A percentile compares a stretch with the other conserved stretches of the same genome.
These are phyloP conservation scores for Lutra lutra DNA, from an alignment of 2,797 vertebrate genomes.

Conservation along the genomic window DNA sequence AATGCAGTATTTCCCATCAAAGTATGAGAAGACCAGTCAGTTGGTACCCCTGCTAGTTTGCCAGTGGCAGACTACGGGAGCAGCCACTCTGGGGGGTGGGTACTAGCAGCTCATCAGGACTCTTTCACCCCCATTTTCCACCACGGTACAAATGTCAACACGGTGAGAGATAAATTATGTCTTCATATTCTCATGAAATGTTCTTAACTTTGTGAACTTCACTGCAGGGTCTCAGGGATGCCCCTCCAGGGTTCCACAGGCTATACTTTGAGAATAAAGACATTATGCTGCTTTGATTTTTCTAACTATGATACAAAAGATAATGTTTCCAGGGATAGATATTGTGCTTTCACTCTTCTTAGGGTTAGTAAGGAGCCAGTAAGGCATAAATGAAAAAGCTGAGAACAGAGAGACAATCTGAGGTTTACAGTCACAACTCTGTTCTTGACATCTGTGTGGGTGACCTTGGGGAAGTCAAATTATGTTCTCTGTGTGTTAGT, in stretches of 20 bases:
- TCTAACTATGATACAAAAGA: background rate
- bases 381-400: background rate
- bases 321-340: background rate
- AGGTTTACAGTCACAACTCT: background rate
- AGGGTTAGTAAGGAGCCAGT: background rate
- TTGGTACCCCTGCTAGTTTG: accelerated
- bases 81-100: background rate
- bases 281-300: background rate
- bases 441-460: background rate
- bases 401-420: background rate
- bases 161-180: background rate
- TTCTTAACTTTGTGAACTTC: background rate
- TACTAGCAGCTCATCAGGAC: background rate
- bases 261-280: background rate
- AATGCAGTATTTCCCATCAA: accelerated
- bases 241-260: background rate
- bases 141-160: background rate
- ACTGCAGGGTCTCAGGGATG: background rate
- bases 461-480: background rate
- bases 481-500: background rate
- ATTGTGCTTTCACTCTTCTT: background rate
- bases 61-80: background rate
- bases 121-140: background rate
- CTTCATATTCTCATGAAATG: background rate
- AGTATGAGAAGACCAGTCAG: accelerated